Percentiles rank a stretch among this genome's conserved stretches.
Conservation (phyloP, 2,888 invertebrate genomes). For the Zaprionus bogoriensis region DNA sequence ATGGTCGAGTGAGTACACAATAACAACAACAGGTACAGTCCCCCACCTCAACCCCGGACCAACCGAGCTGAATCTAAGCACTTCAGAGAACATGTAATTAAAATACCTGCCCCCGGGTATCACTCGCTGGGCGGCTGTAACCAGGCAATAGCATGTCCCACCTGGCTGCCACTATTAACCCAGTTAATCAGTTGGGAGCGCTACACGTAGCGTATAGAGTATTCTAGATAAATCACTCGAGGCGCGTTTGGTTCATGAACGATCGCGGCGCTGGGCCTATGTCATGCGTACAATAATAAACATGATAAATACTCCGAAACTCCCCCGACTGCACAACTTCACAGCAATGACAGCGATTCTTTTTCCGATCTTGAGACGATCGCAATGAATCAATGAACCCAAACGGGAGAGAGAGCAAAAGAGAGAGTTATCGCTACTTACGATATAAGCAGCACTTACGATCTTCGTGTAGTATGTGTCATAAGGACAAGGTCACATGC, state of each 20-base stretch:
- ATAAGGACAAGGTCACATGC: slow-evolving; percentile 37
- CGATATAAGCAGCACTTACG: background rate
- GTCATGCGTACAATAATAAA: background rate
- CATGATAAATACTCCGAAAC: slow-evolving; percentile 17
- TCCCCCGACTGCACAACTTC: slow-evolving; percentile 9
- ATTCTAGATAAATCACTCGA: too few species aligned
- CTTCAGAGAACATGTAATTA: slow-evolving; percentile 59
- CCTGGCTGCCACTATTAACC: slow-evolving; percentile 1
- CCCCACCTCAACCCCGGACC: too few species aligned
- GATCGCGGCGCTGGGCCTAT: background rate
- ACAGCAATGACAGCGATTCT: background rate
- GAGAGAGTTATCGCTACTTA: background rate
- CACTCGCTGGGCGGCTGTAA: background rate
- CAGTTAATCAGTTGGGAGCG: slow-evolving; percentile 8
- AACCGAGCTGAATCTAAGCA: slow-evolving; percentile 25
- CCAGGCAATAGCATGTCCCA: background rate
- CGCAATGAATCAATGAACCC: slow-evolving; percentile 47
- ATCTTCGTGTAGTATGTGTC: slow-evolving; percentile 12
- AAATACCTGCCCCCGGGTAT: slow-evolving; percentile 50
- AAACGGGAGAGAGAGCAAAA: background rate
- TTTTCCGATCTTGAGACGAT: slow-evolving; percentile 28
- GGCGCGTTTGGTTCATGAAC: slow-evolving; percentile 30
- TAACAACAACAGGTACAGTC: too few species aligned
- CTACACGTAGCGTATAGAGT: slow-evolving; percentile 27
- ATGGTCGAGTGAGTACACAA: slow-evolving; percentile 18